Conservation (phyloP, 2,797 vertebrate genomes). For the Cirrhinus molitorella region DNA sequence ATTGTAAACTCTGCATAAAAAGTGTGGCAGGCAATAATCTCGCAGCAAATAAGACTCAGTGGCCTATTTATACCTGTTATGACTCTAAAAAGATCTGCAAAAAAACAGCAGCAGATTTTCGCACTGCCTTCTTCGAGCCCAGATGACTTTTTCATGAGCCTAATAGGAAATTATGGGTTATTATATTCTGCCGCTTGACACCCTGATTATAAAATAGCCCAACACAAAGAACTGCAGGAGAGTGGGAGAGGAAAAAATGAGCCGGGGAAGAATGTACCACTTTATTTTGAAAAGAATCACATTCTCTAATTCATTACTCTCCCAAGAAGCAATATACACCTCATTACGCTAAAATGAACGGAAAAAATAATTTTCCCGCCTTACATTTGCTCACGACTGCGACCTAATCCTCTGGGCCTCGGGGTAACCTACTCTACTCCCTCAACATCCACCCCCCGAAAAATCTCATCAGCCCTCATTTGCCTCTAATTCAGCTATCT, state of each 20-base stretch:
- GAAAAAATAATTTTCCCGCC: slow-evolving; percentile 58
- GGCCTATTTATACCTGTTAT: slow-evolving; percentile 61
- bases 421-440: slow-evolving; percentile 32
- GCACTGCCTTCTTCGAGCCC: slow-evolving; percentile 39
- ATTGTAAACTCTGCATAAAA: slow-evolving; percentile 48
- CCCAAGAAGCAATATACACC: slow-evolving; percentile 68
- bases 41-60: slow-evolving; percentile 56
- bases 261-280: slow-evolving; percentile 55
- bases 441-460: slow-evolving; percentile 17
- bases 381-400: slow-evolving; percentile 56
- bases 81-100: slow-evolving; percentile 51
- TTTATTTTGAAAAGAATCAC: slow-evolving; percentile 67
- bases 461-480: slow-evolving; percentile 43
- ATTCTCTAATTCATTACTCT: slow-evolving; percentile 68
- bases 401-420: slow-evolving; percentile 61
- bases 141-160: slow-evolving; percentile 67
- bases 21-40: slow-evolving; percentile 50
- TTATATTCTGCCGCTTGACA: slow-evolving; percentile 63
- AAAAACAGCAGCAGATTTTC: slow-evolving; percentile 43
- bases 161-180: slow-evolving; percentile 68
- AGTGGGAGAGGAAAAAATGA: slow-evolving; percentile 54
- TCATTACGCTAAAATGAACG: slow-evolving; percentile 68
- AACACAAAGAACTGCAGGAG: slow-evolving; percentile 54
- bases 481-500: slow-evolving; percentile 35
- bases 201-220: slow-evolving; percentile 65